Percentiles rank a stretch among this genome's conserved stretches.
Conservation (phyloP, 2,113 vertebrate species). For the Actenoides hombroni region DNA sequence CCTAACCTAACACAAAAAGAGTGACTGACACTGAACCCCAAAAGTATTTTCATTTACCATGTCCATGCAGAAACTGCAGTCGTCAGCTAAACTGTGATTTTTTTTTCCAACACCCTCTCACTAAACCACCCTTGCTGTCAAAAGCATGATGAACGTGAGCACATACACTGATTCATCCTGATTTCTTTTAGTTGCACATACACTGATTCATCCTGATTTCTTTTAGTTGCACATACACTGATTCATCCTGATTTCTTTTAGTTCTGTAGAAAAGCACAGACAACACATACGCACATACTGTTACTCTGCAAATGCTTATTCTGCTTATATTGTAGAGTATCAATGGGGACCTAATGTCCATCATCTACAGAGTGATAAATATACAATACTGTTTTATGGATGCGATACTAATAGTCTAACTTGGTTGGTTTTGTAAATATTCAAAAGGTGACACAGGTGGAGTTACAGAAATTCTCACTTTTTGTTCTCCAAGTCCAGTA, state of each 20-base stretch:
- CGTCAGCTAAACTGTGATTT: not conserved
- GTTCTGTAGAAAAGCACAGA: not conserved
- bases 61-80: not conserved
- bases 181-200: too few relatives aligned
- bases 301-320: not conserved
- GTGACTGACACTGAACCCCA: not conserved
- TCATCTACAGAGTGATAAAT: not conserved
- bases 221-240: not conserved
- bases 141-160: not conserved
- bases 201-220: not conserved
- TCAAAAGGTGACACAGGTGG: rapidly evolving
- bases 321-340: not conserved
- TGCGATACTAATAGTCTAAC: not conserved
- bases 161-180: not conserved
- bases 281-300: not conserved
- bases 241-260: not conserved
- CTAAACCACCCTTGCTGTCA: not conserved
- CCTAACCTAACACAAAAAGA: not conserved
- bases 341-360: not conserved
- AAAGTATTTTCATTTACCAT: not conserved
- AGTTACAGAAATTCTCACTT: not conserved
- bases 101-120: not conserved
- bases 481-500: not conserved
- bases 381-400: not conserved
- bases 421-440: not conserved